phyloP scores from a whole-genome alignment of 2,888 invertebrate genomes.

The Philonicus albiceps region DNA sequence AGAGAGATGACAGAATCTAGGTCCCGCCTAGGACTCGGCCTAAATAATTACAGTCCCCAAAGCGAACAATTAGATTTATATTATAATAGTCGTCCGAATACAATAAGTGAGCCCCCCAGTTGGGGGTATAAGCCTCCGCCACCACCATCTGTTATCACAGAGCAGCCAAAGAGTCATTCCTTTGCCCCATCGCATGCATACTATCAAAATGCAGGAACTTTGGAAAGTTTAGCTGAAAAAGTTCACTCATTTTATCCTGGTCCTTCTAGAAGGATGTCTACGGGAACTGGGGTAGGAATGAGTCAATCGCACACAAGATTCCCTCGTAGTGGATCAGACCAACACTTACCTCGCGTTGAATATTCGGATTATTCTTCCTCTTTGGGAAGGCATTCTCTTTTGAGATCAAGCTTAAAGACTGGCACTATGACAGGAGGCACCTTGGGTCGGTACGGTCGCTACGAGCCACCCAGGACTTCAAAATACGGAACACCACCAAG shows the following conservation, averaged over 20 bases:
- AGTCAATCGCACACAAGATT: constrained; percentile 65
- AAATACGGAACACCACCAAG: constrained; percentile 67
- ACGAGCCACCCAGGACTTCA: constrained; percentile 64
- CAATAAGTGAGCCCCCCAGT: constrained; percentile 64
- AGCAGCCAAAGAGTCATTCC: constrained; percentile 87
- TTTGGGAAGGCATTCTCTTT: constrained; percentile 77
- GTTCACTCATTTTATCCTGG: constrained; percentile 88
- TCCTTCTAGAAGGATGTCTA: constrained; percentile 71
- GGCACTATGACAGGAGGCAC: constrained; percentile 66
- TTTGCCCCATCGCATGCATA: constrained; percentile 79
- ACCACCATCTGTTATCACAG: constrained; percentile 89
- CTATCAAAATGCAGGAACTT: constrained; percentile 79
- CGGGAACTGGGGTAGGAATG: constrained; percentile 64
- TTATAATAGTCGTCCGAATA: constrained; percentile 79
- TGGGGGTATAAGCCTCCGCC: constrained; percentile 64
- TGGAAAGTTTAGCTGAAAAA: constrained; percentile 91
- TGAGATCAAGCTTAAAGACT: constrained; percentile 82
- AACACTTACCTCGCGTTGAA: constrained; percentile 86
- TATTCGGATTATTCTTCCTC: constrained; percentile 84
- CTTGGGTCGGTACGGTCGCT: constrained; percentile 71
- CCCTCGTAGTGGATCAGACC: constrained; percentile 91
- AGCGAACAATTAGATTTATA: constrained; percentile 78
- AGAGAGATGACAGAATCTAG: constrained; percentile 80
- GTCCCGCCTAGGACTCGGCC: constrained; percentile 76
- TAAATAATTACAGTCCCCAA: constrained; percentile 72